These are phyloP conservation scores for Lemur catta DNA, from an alignment of 2,797 vertebrate genomes.

Conservation along the genomic window DNA sequence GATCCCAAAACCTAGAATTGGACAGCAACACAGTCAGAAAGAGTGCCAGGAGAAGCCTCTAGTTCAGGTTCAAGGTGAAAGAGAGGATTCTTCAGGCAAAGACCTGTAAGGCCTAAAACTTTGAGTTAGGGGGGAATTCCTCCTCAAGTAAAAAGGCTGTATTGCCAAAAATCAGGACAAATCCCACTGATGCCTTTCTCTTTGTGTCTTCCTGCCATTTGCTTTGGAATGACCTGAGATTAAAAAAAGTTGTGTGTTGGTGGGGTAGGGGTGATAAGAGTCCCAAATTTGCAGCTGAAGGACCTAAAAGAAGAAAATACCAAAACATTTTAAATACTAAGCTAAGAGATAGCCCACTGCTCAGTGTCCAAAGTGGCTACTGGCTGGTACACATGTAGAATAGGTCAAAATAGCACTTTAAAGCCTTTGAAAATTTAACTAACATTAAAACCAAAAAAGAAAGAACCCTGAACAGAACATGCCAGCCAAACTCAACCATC, in stretches of 20 bases:
- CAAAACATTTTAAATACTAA: background rate
- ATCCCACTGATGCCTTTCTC: background rate
- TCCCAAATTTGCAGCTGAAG: background rate
- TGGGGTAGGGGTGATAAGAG: background rate
- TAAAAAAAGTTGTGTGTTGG: background rate
- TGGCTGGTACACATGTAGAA: background rate
- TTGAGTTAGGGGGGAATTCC: background rate
- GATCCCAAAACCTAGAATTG: background rate
- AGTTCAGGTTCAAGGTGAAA: background rate
- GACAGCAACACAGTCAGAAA: background rate
- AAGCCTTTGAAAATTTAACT: background rate
- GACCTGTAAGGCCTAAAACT: background rate
- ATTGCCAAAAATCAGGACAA: background rate
- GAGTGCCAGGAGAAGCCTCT: background rate
- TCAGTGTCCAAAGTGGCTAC: background rate
- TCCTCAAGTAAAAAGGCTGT: background rate
- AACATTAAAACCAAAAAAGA: background rate
- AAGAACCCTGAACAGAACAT: background rate
- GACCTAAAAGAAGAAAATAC: accelerated
- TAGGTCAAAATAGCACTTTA: background rate
- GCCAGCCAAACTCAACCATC: background rate
- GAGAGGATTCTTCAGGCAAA: background rate
- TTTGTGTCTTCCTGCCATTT: background rate
- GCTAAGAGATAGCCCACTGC: background rate
- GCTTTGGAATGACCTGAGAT: background rate